These are phyloP conservation scores for Plagodis pulveraria DNA, from an alignment of 2,888 invertebrate species.

Conservation along the genomic window DNA sequence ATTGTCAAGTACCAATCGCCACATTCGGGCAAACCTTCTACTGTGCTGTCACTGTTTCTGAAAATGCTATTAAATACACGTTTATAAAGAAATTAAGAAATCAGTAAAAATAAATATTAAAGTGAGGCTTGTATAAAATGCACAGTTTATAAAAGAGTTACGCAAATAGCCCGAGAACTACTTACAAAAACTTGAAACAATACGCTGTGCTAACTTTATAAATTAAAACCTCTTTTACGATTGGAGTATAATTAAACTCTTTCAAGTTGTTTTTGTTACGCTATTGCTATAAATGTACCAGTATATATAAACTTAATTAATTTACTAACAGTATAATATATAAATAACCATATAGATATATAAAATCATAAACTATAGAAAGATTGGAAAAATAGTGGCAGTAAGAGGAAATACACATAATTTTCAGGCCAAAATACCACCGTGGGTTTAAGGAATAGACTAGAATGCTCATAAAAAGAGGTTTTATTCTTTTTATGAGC, in stretches of 20 bases:
- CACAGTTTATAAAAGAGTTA: slow-evolving; percentile 13
- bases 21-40: slow-evolving; percentile 74
- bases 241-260: slow-evolving; percentile 11
- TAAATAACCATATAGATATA: too few species aligned
- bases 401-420: too few species aligned
- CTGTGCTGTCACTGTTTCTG: slow-evolving; percentile 77
- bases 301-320: too few species aligned
- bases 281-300: background rate
- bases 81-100: slow-evolving; percentile 6
- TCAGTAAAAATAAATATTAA: slow-evolving; percentile 11
- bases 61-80: slow-evolving; percentile 51
- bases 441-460: too few species aligned
- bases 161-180: slow-evolving; percentile 20
- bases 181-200: slow-evolving; percentile 14
- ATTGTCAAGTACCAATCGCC: slow-evolving; percentile 68
- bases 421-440: too few species aligned
- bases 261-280: slow-evolving; percentile 15
- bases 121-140: slow-evolving; percentile 9
- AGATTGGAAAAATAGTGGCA: too few species aligned
- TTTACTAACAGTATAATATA: too few species aligned
- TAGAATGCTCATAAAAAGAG: too few species aligned
- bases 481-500: too few species aligned
- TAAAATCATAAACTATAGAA: too few species aligned
- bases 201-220: slow-evolving; percentile 14
- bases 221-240: slow-evolving; percentile 11